These are phyloP conservation scores for Diogma glabrata DNA, from an alignment of 2,888 invertebrate genomes.

Conservation along the genomic window DNA sequence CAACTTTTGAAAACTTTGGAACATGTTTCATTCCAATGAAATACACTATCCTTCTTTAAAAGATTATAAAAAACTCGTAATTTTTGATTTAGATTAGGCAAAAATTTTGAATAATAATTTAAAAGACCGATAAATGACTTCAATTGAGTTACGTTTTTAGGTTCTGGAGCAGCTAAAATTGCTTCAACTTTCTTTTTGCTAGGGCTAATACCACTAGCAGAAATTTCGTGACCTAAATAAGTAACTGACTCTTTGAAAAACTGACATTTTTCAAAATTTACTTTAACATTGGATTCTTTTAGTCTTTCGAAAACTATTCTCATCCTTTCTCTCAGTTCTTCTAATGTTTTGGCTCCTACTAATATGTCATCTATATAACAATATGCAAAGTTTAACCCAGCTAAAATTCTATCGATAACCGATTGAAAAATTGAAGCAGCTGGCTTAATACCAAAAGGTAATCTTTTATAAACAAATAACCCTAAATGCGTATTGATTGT, in stretches of 20 bases:
- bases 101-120: neutral
- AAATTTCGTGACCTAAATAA: no score
- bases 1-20: neutral
- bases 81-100: neutral
- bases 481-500: no score
- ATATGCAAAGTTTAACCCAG: neutral
- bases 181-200: constrained; percentile 1
- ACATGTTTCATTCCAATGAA: neutral
- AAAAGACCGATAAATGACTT: neutral
- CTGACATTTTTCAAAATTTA: constrained; percentile 3
- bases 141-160: neutral
- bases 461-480: no score
- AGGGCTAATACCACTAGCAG: neutral
- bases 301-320: neutral
- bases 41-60: neutral
- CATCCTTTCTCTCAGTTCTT: neutral
- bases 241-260: no score
- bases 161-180: constrained; percentile 2
- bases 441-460: no score
- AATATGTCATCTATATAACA: constrained; percentile 5
- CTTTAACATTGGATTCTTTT: neutral
- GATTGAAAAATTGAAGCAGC: neutral
- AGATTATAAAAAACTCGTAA: neutral
- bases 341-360: neutral
- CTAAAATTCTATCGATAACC: neutral